These are phyloP conservation scores for Argya squamiceps DNA, from an alignment of 2,797 vertebrate genomes.

Conservation along the genomic window DNA sequence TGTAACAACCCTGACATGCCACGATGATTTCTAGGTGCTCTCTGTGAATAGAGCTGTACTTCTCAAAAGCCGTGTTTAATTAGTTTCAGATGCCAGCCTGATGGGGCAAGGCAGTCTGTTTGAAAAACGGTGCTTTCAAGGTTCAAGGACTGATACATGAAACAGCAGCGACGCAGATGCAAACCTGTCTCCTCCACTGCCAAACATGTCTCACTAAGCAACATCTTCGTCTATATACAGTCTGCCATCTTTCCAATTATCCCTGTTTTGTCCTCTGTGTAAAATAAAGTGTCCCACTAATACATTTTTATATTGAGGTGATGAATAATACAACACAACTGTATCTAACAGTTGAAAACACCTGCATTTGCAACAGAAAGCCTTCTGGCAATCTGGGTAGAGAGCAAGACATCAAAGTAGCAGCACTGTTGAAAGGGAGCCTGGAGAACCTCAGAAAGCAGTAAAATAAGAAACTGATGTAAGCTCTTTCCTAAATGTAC, in stretches of 20 bases:
- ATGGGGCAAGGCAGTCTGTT: neutral
- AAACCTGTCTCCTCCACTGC: neutral
- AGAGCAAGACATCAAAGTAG: constrained; percentile 37
- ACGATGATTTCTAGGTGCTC: neutral
- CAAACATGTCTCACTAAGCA: neutral
- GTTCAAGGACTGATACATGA: neutral
- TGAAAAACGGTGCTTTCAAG: neutral
- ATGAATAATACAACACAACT: constrained; percentile 46
- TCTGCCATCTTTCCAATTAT: neutral
- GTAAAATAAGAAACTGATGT: neutral
- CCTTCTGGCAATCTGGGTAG: neutral
- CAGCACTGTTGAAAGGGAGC: neutral
- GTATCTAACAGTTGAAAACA: constrained; percentile 3
- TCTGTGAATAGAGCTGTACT: neutral
- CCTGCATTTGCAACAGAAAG: constrained; percentile 48
- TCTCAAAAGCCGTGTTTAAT: neutral
- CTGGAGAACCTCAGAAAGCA: constrained; percentile 6
- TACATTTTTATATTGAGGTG: neutral
- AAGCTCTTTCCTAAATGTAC: neutral
- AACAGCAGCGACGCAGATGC: neutral
- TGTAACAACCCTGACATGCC: neutral
- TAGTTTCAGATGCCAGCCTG: neutral
- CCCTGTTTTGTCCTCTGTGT: constrained; percentile 2
- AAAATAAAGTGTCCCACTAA: constrained; percentile 25
- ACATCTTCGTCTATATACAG: neutral